A percentile compares a stretch with the other conserved stretches of the same genome.
Evolutionary conservation across 2,888 invertebrate genomes (phyloP).

Genomic region (Epinotia demarniana): DNA sequence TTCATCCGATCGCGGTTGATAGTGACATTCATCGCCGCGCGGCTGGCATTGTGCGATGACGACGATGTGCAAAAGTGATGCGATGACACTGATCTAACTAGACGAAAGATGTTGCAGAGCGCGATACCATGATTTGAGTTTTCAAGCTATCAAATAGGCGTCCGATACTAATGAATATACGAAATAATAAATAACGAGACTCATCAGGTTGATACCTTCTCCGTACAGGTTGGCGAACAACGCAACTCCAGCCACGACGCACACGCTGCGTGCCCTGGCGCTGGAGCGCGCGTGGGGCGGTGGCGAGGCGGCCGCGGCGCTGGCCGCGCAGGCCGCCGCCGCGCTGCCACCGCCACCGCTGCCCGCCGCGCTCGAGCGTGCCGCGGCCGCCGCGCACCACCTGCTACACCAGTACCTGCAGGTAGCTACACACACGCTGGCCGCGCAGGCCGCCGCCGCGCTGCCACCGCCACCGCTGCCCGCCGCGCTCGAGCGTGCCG

Average conservation of each 20-base stretch:
- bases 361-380: conserved; percentile 74
- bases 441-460: conserved; percentile 56
- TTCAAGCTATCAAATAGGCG: no score
- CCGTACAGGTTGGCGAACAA: conserved; percentile 60
- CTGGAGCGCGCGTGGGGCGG: conserved; percentile 79
- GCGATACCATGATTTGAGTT: no score
- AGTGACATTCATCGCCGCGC: no score
- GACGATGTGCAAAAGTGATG: conserved; percentile 74
- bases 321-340: conserved; percentile 74
- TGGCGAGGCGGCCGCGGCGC: conserved; percentile 73
- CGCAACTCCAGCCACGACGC: conserved; percentile 61
- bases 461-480: no score
- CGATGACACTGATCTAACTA: no score
- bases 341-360: conserved; percentile 78
- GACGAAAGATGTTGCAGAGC: no score
- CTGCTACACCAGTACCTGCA: conserved; percentile 78
- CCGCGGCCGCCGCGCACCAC: conserved; percentile 77
- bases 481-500: conserved; percentile 71
- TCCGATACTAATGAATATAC: no score
- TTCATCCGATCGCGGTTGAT: no score
- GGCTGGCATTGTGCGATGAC: no score
- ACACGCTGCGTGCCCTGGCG: conserved; percentile 73
- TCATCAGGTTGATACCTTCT: no score
- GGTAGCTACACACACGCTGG: conserved; percentile 68
- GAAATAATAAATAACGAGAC: no score